A percentile compares a stretch with the other conserved stretches of the same genome.
These are phyloP conservation scores for Periplaneta americana DNA, from an alignment of 1,140 invertebrate species.

Conservation along the genomic window DNA sequence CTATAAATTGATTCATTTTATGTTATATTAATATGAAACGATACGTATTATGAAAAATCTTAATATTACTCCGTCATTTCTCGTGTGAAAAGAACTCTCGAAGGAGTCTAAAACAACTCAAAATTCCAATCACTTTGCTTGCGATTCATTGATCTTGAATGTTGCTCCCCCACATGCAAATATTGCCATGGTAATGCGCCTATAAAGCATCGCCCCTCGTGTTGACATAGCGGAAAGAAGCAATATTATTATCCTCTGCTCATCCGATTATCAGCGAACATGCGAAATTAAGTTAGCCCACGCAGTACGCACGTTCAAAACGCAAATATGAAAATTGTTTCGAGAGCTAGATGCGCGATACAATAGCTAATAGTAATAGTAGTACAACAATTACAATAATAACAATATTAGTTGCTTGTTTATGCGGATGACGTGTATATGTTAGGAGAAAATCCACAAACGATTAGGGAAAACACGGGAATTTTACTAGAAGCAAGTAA, in stretches of 20 bases:
- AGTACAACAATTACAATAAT: too few relatives aligned
- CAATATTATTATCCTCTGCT: background rate
- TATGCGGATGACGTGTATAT: background rate
- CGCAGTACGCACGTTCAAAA: too few relatives aligned
- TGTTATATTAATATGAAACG: too few relatives aligned
- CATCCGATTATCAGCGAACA: background rate
- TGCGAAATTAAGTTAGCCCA: background rate
- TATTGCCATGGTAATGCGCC: background rate
- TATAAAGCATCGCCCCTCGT: background rate
- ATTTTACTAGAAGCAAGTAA: too few relatives aligned
- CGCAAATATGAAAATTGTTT: too few relatives aligned
- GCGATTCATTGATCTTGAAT: background rate
- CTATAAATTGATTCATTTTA: too few relatives aligned
- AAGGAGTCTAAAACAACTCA: background rate
- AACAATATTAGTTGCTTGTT: background rate
- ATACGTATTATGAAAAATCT: background rate
- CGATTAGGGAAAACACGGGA: too few relatives aligned
- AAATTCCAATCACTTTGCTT: background rate
- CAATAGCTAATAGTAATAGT: too few relatives aligned
- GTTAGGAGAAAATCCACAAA: background rate
- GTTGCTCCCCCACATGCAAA: background rate
- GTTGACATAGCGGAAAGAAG: background rate
- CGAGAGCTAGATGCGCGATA: too few relatives aligned
- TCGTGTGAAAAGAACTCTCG: background rate
- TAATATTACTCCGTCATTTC: background rate